Base-by-base conservation (phyloP, 2,113 vertebrate species). In the Rhipidura dahli region DNA sequence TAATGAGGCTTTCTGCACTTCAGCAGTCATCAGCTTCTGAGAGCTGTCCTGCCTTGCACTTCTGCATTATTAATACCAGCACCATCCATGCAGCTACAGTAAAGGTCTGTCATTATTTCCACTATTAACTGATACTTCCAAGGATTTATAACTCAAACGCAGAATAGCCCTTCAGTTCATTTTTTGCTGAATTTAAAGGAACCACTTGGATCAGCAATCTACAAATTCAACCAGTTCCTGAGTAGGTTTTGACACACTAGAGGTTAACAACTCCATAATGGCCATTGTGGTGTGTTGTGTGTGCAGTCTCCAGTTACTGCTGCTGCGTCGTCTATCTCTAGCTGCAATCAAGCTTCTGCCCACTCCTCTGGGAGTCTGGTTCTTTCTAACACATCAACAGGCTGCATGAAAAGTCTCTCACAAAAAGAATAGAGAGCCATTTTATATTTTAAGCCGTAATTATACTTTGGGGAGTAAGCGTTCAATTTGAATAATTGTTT, bases 1-100 rank as follows among this genome's bases (percentile, higher is more conserved):
- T 90, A 92, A 97, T 95, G 95, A 95, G 68, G 26, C 96, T 96
- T 96, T 96, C 81, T 96, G 49, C 64, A 60, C 54, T 94, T 85
- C 68, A 95, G 47, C 75, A 75, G 71, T 66, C 79, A n/a, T 85
- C 86, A 64, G 6, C 51, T 66, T 85, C 86, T 80, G 75, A 76
- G 78, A 93, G 79, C 68, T 93, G 40, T 87, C 91, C 91, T 96
- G 68, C 57, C 11, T 60, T 57, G 64, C 92, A 86, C 70, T 95
- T 95, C 71, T 91, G 69, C 56, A 28, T 95, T 94, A 91, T 89
- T 70, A 81, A 72, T 70, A 61, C 49, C 60, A 89, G 69, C 76
- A 80, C 47, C 30, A 70, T 77, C 77, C 68, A 10, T 24, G 23
- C 59, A 84, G 71, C 70, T 83, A 51, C 66, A 64, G 33, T 70